Conservation (phyloP, 2,888 invertebrate genomes). For the Cephus runcator region DNA sequence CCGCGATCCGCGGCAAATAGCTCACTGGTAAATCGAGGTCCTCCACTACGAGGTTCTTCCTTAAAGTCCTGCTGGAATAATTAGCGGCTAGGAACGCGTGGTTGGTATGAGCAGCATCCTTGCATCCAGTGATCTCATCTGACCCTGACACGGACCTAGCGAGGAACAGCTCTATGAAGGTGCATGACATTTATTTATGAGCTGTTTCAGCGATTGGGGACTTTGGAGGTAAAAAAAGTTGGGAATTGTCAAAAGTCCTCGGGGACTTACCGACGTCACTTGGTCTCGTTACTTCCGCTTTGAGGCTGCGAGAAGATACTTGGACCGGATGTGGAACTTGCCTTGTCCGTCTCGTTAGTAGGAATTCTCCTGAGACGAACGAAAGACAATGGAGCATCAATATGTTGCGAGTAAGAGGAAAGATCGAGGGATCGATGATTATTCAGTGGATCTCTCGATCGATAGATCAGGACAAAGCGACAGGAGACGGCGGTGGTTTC, state of each 20-base stretch:
- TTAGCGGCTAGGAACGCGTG: background rate
- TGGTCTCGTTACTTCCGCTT: background rate
- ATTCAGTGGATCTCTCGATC: background rate
- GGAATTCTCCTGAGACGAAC: background rate
- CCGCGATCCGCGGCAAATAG: background rate
- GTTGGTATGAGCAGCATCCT: slow-evolving; percentile 30
- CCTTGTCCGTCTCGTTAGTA: background rate
- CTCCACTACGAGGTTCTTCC: slow-evolving; percentile 1
- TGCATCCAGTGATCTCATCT: slow-evolving; percentile 48
- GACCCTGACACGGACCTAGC: slow-evolving; percentile 40
- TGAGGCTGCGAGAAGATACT: background rate
- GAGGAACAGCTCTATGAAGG: background rate
- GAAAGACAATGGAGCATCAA: background rate
- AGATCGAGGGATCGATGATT: background rate
- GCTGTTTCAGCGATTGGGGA: background rate
- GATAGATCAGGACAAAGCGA: slow-evolving; percentile 23
- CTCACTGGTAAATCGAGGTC: background rate
- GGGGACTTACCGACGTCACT: background rate
- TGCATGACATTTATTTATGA: background rate
- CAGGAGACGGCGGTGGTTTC: slow-evolving; percentile 24
- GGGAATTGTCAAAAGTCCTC: background rate
- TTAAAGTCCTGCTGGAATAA: slow-evolving; percentile 9
- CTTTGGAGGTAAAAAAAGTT: background rate
- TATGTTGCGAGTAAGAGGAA: background rate
- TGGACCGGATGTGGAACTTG: background rate